Evolutionary conservation across 2,888 invertebrate genomes (phyloP).

Genomic region (Cyaniris semiargus): DNA sequence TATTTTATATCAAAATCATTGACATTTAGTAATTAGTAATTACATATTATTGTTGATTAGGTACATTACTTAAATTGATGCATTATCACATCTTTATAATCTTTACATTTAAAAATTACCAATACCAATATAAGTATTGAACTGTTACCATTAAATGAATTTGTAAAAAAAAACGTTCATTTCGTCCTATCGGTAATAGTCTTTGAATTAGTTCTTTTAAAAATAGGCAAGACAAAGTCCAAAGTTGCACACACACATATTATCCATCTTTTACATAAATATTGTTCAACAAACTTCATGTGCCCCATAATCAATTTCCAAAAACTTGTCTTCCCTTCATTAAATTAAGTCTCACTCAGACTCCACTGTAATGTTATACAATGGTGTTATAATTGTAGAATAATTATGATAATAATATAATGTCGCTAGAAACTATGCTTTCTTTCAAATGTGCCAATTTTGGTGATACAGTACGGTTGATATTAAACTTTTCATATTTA

Average conservation of each 20-base stretch:
- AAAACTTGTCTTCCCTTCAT: constrained; percentile 8
- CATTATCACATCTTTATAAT: background rate
- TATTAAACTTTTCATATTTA: constrained; percentile 74
- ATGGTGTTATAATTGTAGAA: constrained; percentile 22
- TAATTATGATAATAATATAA: constrained; percentile 8
- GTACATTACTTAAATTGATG: background rate
- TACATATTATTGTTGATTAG: background rate
- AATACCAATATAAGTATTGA: background rate
- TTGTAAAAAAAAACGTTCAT: background rate
- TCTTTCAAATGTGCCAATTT: constrained; percentile 64
- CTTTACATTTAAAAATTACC: background rate
- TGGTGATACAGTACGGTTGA: constrained; percentile 60
- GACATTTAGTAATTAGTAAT: background rate
- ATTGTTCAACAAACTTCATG: background rate
- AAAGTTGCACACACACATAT: background rate
- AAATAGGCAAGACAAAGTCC: background rate
- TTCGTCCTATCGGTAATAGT: no score
- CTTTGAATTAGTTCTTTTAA: no score
- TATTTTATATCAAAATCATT: constrained; percentile 26
- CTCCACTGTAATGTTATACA: constrained; percentile 28
- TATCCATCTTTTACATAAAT: background rate
- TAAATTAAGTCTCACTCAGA: background rate
- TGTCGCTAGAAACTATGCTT: constrained; percentile 19
- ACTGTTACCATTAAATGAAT: background rate
- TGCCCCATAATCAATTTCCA: background rate